These are phyloP conservation scores for Verasper variegatus DNA, from an alignment of 2,113 vertebrate genomes.

Conservation along the genomic window DNA sequence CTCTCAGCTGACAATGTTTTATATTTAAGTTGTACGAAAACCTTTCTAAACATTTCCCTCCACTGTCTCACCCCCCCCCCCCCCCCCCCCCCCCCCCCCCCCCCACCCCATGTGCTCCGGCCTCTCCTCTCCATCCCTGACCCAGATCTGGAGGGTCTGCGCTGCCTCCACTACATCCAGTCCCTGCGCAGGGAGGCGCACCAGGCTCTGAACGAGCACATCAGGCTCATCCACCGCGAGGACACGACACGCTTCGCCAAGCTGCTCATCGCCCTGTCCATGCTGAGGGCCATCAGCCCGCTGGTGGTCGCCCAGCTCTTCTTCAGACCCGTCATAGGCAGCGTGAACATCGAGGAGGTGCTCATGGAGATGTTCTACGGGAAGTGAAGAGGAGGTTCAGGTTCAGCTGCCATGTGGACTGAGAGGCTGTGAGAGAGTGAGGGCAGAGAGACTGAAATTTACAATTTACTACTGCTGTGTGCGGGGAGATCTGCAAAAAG, in stretches of 20 bases:
- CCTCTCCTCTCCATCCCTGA: not conserved
- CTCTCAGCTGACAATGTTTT: too few relatives aligned
- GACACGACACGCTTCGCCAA: slow-evolving; percentile 89
- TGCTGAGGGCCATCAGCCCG: slow-evolving; percentile 90
- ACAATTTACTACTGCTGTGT: slow-evolving; percentile 7
- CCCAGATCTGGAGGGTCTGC: slow-evolving; percentile 90
- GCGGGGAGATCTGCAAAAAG: slow-evolving; percentile 26
- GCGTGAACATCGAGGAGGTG: slow-evolving; percentile 96
- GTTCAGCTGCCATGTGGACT: slow-evolving; percentile 22
- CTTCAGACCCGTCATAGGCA: slow-evolving; percentile 94
- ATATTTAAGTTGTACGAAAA: not conserved
- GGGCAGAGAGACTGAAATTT: slow-evolving; percentile 14
- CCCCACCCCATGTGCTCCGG: not conserved
- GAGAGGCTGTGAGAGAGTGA: slow-evolving; percentile 4
- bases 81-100: too few relatives aligned
- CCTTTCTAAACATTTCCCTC: not conserved
- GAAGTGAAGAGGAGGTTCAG: slow-evolving; percentile 70
- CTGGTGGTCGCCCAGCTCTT: slow-evolving; percentile 92
- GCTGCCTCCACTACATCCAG: slow-evolving; percentile 92
- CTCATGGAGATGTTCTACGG: slow-evolving; percentile 97
- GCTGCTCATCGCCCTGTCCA: slow-evolving; percentile 91
- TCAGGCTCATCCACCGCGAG: slow-evolving; percentile 88
- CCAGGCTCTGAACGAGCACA: slow-evolving; percentile 93
- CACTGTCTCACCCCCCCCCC: not conserved
- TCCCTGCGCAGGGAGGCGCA: slow-evolving; percentile 93